Base-by-base conservation (phyloP, 2,797 vertebrate genomes). In the Cottoperca gobio region DNA sequence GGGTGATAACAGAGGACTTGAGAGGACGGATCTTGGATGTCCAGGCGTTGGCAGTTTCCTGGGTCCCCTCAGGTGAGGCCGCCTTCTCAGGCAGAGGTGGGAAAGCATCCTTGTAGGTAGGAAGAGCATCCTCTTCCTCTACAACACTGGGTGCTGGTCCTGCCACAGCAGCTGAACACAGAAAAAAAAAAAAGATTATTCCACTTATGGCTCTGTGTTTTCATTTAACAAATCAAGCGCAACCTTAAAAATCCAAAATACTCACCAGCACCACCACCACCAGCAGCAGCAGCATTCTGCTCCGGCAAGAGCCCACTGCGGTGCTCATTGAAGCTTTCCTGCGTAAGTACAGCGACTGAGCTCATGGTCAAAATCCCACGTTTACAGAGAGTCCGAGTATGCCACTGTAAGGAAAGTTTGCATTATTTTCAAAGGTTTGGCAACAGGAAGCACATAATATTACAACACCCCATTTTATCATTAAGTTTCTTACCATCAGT, bases 341-440 rank as follows among this genome's bases (percentile, higher is more conserved):
- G 98, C 93, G 98, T 99, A 96, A 99, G 95, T 96, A 99, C 98
- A 94, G 98, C 98, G 92, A 99, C 97, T 82, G 98, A 99, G 96
- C 98, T 99, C 98, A 99, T 99, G 96, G 96, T 97, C 92, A 94
- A 96, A 95, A 97, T 96, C 94, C 95, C 95, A 95, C 95, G 94
- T 90, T 93, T 94, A 97, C 96, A 96, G 97, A 93, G 93, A 96
- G 95, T 98, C 97, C 96, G 94, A 97, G 97, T 96, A 96, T 97
- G 96, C 94, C 97, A 97, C 98, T 99, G 85, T 17, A 88, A 87
- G 42, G 4, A 73, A 46, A 76, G 50, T 16, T 42, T 2, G 61
- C 8, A 24, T 52, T 19, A 60, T 55, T 68, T 33, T 37, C 4
- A 63, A 13, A 64, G 42, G 21, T 54, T 63, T 59, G 28, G 16